Evolutionary conservation across 1,140 invertebrate genomes (phyloP).

Genomic region (Oppia nitens): DNA sequence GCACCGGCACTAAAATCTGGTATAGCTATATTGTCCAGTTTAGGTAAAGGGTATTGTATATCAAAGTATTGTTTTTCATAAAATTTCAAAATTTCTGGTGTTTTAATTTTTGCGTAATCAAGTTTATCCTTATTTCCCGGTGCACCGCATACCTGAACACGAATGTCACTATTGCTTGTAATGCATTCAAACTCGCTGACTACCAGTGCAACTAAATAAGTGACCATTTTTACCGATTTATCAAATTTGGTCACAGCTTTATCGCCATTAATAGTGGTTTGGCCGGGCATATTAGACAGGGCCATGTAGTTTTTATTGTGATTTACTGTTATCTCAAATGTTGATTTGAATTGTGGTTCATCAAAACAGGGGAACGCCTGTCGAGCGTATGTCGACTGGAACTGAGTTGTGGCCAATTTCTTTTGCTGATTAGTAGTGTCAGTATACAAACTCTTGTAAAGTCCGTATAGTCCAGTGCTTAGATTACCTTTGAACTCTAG

Average conservation of each 20-base stretch:
- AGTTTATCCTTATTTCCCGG: conserved; percentile 69
- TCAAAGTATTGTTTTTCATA: conserved; percentile 26
- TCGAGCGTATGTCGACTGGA: conserved; percentile 37
- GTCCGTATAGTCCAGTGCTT: conserved; percentile 61
- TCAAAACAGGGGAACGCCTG: conserved; percentile 40
- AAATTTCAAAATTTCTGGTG: conserved; percentile 1
- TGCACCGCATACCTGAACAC: conserved; percentile 75
- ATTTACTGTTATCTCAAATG: conserved; percentile 40
- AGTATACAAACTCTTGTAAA: conserved; percentile 66
- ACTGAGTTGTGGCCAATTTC: conserved; percentile 36
- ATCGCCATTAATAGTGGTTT: neutral
- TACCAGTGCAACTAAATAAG: conserved; percentile 78
- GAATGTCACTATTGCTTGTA: conserved; percentile 52
- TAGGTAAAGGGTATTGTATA: conserved; percentile 11
- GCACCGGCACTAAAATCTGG: conserved; percentile 63
- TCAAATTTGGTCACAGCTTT: conserved; percentile 47
- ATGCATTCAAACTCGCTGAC: conserved; percentile 89
- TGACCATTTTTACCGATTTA: conserved; percentile 73
- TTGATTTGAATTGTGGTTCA: conserved; percentile 36
- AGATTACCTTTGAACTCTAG: conserved; percentile 64
- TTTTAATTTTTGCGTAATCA: conserved; percentile 58
- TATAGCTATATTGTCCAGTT: conserved; percentile 44
- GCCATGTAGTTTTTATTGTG: conserved; percentile 39
- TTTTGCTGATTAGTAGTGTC: conserved; percentile 11
- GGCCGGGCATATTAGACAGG: conserved; percentile 33